Base-by-base conservation (phyloP, 2,113 vertebrate genomes). In the Noturus placidus region DNA sequence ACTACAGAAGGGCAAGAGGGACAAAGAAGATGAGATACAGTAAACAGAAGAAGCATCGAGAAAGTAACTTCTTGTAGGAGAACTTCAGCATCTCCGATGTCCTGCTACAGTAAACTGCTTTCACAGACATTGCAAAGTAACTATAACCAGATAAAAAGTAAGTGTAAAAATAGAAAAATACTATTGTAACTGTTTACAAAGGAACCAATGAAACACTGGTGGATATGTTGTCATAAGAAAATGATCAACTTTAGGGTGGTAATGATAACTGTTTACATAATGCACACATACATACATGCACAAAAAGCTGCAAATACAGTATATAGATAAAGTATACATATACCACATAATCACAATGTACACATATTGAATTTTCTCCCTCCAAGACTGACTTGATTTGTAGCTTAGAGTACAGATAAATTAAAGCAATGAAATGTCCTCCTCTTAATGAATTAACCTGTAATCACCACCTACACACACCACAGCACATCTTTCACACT, bases 381-480 rank as follows among this genome's bases (percentile, higher is more conserved):
- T 35, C 30, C 19, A 17, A 59, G 20, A 14, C 33, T 82, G 56
- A 82, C 35, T 35, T 82, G 80, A 61, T 38, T 38, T 81, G 5
- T 14, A 83, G 25, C 14, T 54, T 65, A 0, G 25, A 65, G 57
- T 77, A 46, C 5, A 50, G 14, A 46, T 17, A 83, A 82, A 9
- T 19, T 56, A 82, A 61, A 82, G 56, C 56, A 82, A 59, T 38
- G 19, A 35, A 22, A 82, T 4, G n/a, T 59, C 30, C 57, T 65
- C 33, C 57, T 83, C 42, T 2, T 83, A 67, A 46, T 83, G 50
- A 54, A 78, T 78, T 78, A 25, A 70, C 50, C 85, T 67, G 35
- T 81, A 87, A 87, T 87, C 54, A 87, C 33, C 85, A 69, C 10
- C 42, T 35, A 56, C 85, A 69, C 85, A 87, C 77, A 67, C 85